phyloP scores from a whole-genome alignment of 2,113 vertebrate species.

The Zootoca vivipara region DNA sequence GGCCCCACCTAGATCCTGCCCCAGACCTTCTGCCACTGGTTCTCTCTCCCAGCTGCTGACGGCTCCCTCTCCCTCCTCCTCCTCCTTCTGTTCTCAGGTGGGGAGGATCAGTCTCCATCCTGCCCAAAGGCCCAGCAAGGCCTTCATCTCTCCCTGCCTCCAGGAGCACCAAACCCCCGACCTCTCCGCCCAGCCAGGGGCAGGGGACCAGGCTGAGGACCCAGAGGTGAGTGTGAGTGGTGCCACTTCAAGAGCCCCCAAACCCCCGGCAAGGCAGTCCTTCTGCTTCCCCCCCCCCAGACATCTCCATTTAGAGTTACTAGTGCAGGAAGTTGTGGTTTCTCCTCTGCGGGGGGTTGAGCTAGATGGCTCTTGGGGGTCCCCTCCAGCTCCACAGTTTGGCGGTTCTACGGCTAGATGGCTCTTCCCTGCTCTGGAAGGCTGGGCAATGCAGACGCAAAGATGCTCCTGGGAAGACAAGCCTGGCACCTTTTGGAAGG shows the following conservation, averaged over 20 bases:
- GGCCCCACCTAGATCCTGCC: too few species aligned
- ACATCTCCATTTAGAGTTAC: too few species aligned
- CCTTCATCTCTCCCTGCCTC: slow-evolving; percentile 62
- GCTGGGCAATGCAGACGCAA: neutral
- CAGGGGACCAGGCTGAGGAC: neutral
- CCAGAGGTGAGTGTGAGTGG: slow-evolving; percentile 68
- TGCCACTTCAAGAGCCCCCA: neutral
- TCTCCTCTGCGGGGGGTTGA: too few species aligned
- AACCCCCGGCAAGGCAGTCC: too few species aligned
- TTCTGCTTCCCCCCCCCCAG: too few species aligned
- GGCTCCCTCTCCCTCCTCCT: rapidly evolving
- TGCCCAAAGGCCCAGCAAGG: slow-evolving; percentile 53
- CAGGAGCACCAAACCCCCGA: neutral
- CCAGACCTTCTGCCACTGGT: too few species aligned
- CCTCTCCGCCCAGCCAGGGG: rapidly evolving
- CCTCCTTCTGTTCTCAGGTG: slow-evolving; percentile 75
- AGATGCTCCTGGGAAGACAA: neutral
- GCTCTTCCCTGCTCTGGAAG: too few species aligned
- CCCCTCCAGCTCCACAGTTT: too few species aligned
- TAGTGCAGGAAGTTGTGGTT: too few species aligned
- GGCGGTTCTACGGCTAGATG: too few species aligned
- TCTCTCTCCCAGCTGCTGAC: neutral
- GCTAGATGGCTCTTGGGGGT: too few species aligned
- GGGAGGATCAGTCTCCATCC: slow-evolving; percentile 87
- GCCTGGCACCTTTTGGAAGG: neutral